These are phyloP conservation scores for Callinectes sapidus DNA, from an alignment of 2,888 invertebrate species.

Conservation along the genomic window DNA sequence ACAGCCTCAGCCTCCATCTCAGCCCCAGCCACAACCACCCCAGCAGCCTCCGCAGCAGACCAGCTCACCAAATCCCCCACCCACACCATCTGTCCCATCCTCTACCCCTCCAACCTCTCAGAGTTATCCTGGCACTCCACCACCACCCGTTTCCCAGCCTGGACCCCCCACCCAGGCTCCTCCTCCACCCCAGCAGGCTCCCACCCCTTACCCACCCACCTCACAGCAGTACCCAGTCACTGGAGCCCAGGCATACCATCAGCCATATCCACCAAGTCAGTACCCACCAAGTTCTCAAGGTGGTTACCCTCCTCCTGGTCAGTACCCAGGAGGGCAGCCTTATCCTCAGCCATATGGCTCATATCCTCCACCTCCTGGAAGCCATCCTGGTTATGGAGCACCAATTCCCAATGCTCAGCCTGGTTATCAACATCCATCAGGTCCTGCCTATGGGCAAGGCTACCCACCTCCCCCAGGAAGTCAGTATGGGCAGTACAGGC, in stretches of 20 bases:
- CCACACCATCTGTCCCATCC: slow-evolving; percentile 40
- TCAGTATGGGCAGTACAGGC: slow-evolving; percentile 71
- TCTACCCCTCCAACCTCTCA: slow-evolving; percentile 68
- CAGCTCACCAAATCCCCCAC: slow-evolving; percentile 56
- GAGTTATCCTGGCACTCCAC: slow-evolving; percentile 67
- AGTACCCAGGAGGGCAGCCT: slow-evolving; percentile 70
- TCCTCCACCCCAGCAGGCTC: slow-evolving; percentile 64
- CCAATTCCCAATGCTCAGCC: slow-evolving; percentile 67
- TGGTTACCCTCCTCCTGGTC: slow-evolving; percentile 66
- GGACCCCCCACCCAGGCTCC: slow-evolving; percentile 61
- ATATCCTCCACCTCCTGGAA: slow-evolving; percentile 68
- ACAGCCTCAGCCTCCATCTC: background rate
- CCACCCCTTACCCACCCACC: slow-evolving; percentile 66
- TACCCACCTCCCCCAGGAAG: slow-evolving; percentile 71
- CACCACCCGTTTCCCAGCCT: slow-evolving; percentile 55
- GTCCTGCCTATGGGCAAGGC: slow-evolving; percentile 67
- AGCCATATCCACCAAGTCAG: slow-evolving; percentile 66
- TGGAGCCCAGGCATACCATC: slow-evolving; percentile 64
- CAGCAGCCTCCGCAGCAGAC: slow-evolving; percentile 52
- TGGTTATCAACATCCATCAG: slow-evolving; percentile 63
- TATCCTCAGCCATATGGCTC: slow-evolving; percentile 69
- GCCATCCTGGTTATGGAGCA: slow-evolving; percentile 65
- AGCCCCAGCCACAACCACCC: slow-evolving; percentile 3
- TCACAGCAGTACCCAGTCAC: slow-evolving; percentile 63
- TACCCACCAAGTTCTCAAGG: slow-evolving; percentile 63